These are phyloP conservation scores for Macrobrachium rosenbergii DNA, from an alignment of 1,140 invertebrate species.

Conservation along the genomic window DNA sequence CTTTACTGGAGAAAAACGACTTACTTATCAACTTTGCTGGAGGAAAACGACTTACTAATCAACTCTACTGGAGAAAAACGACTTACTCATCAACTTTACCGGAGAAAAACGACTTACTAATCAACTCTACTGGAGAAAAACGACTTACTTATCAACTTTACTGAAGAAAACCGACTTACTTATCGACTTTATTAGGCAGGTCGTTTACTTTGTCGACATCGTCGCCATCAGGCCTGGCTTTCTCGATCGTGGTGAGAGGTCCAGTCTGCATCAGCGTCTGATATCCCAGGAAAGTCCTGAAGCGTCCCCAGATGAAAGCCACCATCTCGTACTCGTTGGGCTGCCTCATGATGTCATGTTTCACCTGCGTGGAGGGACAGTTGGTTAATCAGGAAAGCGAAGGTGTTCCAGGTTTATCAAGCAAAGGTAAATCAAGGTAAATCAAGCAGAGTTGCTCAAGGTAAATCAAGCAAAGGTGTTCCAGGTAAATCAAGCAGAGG, in stretches of 20 bases:
- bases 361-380: constrained; percentile 63
- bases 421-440: no score
- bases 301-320: constrained; percentile 67
- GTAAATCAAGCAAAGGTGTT: no score
- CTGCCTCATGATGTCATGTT: constrained; percentile 67
- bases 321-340: constrained; percentile 69
- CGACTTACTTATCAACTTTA: neutral
- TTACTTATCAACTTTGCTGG: no score
- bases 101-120: no score
- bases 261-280: neutral
- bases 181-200: constrained; percentile 59
- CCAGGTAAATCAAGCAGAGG: no score
- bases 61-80: neutral
- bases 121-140: no score
- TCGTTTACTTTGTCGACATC: constrained; percentile 28
- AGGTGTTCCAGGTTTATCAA: no score
- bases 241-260: constrained; percentile 7
- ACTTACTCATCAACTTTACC: neutral
- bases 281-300: constrained; percentile 66
- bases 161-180: neutral
- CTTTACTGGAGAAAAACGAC: no score
- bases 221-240: neutral
- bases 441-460: no score
- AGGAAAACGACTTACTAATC: neutral
- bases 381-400: neutral